phyloP scores from a whole-genome alignment of 2,888 invertebrate species.

The Acronicta alni region DNA sequence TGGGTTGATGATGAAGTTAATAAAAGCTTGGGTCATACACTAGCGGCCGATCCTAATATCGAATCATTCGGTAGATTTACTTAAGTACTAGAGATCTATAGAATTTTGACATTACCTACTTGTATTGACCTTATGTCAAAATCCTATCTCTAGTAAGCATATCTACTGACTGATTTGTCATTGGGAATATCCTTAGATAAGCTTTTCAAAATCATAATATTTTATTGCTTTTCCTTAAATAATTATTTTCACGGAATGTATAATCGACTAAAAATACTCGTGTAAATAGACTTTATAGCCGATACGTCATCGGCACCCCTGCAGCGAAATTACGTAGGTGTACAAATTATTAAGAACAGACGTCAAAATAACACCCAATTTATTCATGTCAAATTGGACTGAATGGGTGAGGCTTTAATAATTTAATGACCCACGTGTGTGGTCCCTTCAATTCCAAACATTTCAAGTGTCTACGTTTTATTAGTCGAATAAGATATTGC shows the following conservation, averaged over 20 bases:
- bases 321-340: conserved; percentile 67
- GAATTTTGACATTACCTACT: too few relatives aligned
- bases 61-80: too few relatives aligned
- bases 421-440: conserved; percentile 58
- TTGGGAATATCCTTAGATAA: too few relatives aligned
- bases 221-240: conserved; percentile 1
- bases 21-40: conserved; percentile 17
- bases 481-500: conserved; percentile 29
- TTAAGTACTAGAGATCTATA: too few relatives aligned
- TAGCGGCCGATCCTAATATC: too few relatives aligned
- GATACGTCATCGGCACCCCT: conserved; percentile 38
- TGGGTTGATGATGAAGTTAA: too few relatives aligned
- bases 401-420: conserved; percentile 65
- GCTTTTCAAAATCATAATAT: not conserved
- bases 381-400: conserved; percentile 78
- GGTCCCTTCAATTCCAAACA: conserved; percentile 51
- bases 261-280: conserved; percentile 18
- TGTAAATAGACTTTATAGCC: conserved; percentile 15
- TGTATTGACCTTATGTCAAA: too few relatives aligned
- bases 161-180: too few relatives aligned
- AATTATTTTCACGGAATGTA: conserved; percentile 5
- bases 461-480: conserved; percentile 45
- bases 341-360: conserved; percentile 67
- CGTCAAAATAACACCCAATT: conserved; percentile 66
- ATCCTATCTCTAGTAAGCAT: too few relatives aligned